Conservation (phyloP, 2,888 invertebrate species). For the Aphidoletes aphidimyza region DNA sequence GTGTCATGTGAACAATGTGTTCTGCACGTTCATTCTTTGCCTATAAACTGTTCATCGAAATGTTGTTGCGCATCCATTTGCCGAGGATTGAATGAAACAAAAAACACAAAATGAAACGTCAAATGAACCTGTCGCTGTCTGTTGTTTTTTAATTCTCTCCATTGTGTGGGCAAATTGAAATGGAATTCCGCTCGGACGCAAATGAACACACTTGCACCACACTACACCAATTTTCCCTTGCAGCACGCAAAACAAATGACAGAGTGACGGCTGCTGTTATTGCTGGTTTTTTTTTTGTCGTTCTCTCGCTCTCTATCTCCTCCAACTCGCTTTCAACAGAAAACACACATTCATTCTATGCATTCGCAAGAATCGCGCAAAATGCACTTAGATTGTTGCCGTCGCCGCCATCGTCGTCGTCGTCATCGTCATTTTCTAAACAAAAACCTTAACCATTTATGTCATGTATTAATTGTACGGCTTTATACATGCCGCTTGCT, state of each 20-base stretch:
- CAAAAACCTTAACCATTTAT: constrained; percentile 26
- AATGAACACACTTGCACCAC: background rate
- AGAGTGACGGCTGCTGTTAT: background rate
- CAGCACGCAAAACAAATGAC: constrained; percentile 6
- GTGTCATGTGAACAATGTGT: constrained; percentile 44
- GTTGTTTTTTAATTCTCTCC: too few species aligned
- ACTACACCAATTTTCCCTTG: background rate
- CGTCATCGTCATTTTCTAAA: background rate
- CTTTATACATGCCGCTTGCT: too few species aligned
- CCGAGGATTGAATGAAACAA: background rate
- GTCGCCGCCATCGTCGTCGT: background rate
- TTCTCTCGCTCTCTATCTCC: background rate
- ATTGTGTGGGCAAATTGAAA: background rate
- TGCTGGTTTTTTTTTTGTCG: too few species aligned
- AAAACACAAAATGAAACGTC: background rate
- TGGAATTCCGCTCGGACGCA: constrained; percentile 13
- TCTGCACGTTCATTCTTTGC: constrained; percentile 9
- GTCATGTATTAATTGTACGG: background rate
- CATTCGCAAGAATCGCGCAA: constrained; percentile 15
- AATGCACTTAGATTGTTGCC: background rate
- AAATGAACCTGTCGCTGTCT: background rate
- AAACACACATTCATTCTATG: background rate
- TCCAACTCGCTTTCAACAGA: background rate
- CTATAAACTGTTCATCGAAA: background rate
- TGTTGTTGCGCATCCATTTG: background rate